These are phyloP conservation scores for Babyrousa celebensis DNA, from an alignment of 2,797 vertebrate species.

Conservation along the genomic window DNA sequence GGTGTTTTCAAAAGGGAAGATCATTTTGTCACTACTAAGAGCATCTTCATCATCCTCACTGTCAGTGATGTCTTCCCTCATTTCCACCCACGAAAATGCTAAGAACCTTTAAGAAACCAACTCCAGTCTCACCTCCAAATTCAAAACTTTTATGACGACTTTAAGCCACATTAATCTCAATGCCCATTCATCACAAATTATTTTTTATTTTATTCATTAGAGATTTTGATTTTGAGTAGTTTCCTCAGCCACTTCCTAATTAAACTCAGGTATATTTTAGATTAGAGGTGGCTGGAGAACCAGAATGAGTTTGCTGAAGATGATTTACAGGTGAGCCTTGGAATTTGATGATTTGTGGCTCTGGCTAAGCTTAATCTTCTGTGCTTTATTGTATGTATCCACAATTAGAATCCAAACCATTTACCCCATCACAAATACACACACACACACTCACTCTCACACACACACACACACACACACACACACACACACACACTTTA, in stretches of 20 bases:
- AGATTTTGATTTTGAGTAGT: neutral
- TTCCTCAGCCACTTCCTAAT: neutral
- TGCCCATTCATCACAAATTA: neutral
- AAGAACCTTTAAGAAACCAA: slow-evolving; percentile 36
- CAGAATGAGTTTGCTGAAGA: neutral
- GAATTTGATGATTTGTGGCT: neutral
- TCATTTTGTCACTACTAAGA: slow-evolving; percentile 25
- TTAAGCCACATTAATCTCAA: neutral
- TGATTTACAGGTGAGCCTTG: neutral
- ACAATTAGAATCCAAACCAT: neutral
- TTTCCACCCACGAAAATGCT: neutral
- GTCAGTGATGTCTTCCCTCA: slow-evolving; percentile 36
- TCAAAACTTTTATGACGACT: neutral
- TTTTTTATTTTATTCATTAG: neutral
- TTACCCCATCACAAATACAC: neutral
- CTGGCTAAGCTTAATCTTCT: neutral
- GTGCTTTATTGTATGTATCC: neutral
- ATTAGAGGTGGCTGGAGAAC: neutral
- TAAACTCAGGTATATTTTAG: neutral
- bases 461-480: neutral
- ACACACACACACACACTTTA: neutral
- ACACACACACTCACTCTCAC: neutral
- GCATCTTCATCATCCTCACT: neutral
- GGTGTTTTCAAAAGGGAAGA: slow-evolving; percentile 55
- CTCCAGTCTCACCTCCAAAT: neutral